A percentile compares a stretch with the other conserved stretches of the same genome.
Conservation (phyloP, 35 echinoderm and acorn worm species). For the Chiridota heheva region DNA sequence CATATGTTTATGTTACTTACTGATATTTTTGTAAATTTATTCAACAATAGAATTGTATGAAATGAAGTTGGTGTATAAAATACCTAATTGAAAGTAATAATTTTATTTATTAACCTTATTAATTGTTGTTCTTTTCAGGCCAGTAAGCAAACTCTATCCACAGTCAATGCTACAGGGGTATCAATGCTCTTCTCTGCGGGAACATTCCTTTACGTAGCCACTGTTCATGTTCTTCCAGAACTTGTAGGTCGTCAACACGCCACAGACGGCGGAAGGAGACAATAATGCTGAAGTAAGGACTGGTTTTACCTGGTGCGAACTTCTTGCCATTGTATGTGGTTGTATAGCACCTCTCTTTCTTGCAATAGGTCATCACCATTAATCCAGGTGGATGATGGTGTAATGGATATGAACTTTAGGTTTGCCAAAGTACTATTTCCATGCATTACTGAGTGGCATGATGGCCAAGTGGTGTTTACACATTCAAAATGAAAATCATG, state of each 20-base stretch:
- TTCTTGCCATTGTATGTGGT: slow-evolving; percentile 70
- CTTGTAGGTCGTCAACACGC: slow-evolving; percentile 48
- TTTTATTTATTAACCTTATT: background rate
- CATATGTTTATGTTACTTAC: no score
- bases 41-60: no score
- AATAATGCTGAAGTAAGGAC: slow-evolving; percentile 50
- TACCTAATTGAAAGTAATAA: no score
- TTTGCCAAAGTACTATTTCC: no score
- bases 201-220: slow-evolving; percentile 98
- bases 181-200: slow-evolving; percentile 99
- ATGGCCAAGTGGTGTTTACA: no score
- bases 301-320: slow-evolving; percentile 78
- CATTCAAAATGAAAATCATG: no score
- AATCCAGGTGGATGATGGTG: background rate
- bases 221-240: slow-evolving; percentile 98
- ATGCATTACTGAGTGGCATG: no score
- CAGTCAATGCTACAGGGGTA: slow-evolving; percentile 95
- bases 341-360: slow-evolving; percentile 82
- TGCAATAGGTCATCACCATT: slow-evolving; percentile 90
- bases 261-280: slow-evolving; percentile 60
- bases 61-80: no score
- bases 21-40: no score
- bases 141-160: slow-evolving; percentile 87
- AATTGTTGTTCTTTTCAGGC: slow-evolving; percentile 65
- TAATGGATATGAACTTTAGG: background rate